These are phyloP conservation scores for Hirudinaria manillensis DNA, from an alignment of 2,888 invertebrate genomes.

Conservation along the genomic window DNA sequence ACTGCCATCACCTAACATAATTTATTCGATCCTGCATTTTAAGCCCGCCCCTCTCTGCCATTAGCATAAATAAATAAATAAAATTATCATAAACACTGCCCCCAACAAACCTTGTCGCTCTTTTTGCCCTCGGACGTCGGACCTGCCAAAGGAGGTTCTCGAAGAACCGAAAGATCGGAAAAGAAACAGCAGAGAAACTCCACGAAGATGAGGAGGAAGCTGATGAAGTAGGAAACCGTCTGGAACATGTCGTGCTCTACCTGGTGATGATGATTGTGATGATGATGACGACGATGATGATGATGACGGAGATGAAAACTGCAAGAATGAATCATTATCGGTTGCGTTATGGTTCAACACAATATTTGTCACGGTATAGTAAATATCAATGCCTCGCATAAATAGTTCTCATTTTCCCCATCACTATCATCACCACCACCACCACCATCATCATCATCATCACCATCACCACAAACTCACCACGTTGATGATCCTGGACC, in stretches of 20 bases:
- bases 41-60: neutral
- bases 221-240: neutral
- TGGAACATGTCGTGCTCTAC: neutral
- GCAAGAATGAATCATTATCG: too few relatives aligned
- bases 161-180: neutral
- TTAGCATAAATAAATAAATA: neutral
- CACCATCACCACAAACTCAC: neutral
- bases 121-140: neutral
- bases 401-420: too few relatives aligned
- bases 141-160: neutral
- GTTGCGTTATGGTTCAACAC: too few relatives aligned
- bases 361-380: too few relatives aligned
- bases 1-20: neutral
- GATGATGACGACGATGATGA: too few relatives aligned
- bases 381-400: too few relatives aligned
- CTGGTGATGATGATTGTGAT: neutral
- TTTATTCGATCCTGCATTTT: neutral
- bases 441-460: neutral
- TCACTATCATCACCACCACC: too few relatives aligned
- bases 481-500: neutral
- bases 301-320: too few relatives aligned
- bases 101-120: neutral
- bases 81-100: neutral
- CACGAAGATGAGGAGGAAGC: neutral
- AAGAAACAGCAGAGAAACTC: slow-evolving; percentile 1